Base-by-base conservation (phyloP, 2,888 invertebrate species). In the Capitulum mitella region DNA sequence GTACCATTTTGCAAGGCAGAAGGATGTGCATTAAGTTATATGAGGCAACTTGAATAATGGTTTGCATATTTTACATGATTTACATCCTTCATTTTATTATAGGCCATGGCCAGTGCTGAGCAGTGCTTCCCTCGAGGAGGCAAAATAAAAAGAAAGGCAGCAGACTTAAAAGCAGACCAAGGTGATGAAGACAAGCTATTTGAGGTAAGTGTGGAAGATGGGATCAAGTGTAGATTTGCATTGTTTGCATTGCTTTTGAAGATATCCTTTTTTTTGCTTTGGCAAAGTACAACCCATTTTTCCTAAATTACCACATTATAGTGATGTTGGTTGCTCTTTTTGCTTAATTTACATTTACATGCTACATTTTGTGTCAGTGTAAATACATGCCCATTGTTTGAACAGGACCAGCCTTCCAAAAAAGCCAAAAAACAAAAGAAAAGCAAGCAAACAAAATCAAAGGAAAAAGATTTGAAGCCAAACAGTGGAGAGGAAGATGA, bases 391-490 rank as follows among this genome's bases (percentile, higher is more conserved):
- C 32, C 12, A 32, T 32, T 29, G 29, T 32, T 10, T 14, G 8
- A 16, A 61, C 64, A 64, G 37, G 70, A 70, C 34, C 29, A 40
- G 37, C 37, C 37, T 10, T 26, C 16, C 22, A 40, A 70, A 34
- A 70, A 70, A 22, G 70, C 40, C 19, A 70, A 70, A 12, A 70
- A 70, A 34, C 70, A 70, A 37, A 34, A 34, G 70, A 70, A 40
- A 22, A 26, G 3, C 5, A 70, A 70, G 37, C 40, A 70, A 26
- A 70, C 22, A 22, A 70, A 70, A 10, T 1, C 26, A 19, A 70
- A 70, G 16, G 70, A 3, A 70, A 5, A 12, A 5, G 40, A 22
- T 0, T 16, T 26, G 26, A 22, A 6, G 6, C 0, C 8, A 12
- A 40, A 37, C 10, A 22, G 10, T 22, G 40, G 10, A 16, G 34